These are phyloP conservation scores for Catonia carolina DNA, from an alignment of 2,888 invertebrate genomes.

Conservation along the genomic window DNA sequence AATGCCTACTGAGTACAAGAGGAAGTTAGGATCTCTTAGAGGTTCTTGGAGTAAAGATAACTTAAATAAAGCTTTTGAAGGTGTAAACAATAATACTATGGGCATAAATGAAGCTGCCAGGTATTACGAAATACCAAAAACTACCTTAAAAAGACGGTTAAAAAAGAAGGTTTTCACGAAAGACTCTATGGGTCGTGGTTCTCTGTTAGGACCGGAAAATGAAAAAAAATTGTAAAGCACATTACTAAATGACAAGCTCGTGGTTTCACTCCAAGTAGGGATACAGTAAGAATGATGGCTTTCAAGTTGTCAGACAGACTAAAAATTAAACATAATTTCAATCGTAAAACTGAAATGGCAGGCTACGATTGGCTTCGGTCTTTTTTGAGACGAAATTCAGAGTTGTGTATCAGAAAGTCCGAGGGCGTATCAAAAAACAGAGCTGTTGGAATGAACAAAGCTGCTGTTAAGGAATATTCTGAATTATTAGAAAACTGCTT, in stretches of 20 bases:
- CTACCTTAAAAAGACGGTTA: background rate
- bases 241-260: background rate
- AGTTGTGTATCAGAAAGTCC: background rate
- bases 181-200: background rate
- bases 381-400: background rate
- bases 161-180: background rate
- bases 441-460: background rate
- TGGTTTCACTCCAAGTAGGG: background rate
- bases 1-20: background rate
- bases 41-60: background rate
- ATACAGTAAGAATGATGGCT: background rate
- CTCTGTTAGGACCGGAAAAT: background rate
- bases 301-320: background rate
- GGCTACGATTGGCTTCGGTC: background rate
- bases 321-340: background rate
- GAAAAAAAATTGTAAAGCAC: background rate
- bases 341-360: background rate
- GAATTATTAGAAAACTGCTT: background rate
- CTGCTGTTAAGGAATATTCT: background rate
- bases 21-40: background rate
- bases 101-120: background rate
- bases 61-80: background rate
- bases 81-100: background rate
- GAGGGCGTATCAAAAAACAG: background rate
- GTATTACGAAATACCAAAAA: background rate